Percentiles rank a stretch among this genome's conserved stretches.
phyloP scores from a whole-genome alignment of 1,140 invertebrate species.

The Stratiolaelaps scimitus region DNA sequence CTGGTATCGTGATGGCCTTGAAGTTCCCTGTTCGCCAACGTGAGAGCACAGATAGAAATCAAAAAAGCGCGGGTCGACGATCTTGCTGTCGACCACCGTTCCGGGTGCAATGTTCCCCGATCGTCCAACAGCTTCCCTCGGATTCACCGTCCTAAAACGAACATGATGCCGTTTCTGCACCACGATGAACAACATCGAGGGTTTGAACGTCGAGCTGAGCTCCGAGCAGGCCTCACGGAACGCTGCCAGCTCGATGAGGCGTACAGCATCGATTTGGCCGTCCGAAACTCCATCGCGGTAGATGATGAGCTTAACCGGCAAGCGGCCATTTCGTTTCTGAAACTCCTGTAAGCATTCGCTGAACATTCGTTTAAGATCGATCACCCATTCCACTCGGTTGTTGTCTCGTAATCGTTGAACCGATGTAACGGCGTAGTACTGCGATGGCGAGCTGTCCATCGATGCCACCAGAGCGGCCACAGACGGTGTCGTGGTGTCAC shows the following conservation, averaged over 20 bases:
- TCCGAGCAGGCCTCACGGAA: conserved; percentile 53
- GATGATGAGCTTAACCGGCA: conserved; percentile 54
- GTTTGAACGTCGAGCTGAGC: conserved; percentile 47
- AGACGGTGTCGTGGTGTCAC: conserved; percentile 5
- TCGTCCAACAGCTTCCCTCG: not conserved
- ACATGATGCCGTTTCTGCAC: conserved; percentile 85
- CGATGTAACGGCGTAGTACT: conserved; percentile 30
- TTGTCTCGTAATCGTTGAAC: conserved; percentile 30
- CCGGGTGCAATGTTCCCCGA: conserved; percentile 42
- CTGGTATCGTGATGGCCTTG: conserved; percentile 73
- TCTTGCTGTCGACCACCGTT: conserved; percentile 64
- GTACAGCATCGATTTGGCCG: conserved; percentile 59
- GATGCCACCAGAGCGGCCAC: conserved; percentile 31
- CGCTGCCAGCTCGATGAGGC: conserved; percentile 50
- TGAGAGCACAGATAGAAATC: conserved; percentile 73
- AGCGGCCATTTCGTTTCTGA: conserved; percentile 4
- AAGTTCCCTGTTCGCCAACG: conserved; percentile 61
- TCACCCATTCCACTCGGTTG: not conserved
- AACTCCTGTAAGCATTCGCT: not conserved
- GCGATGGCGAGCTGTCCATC: conserved; percentile 32
- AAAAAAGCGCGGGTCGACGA: conserved; percentile 63
- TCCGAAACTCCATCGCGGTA: conserved; percentile 79
- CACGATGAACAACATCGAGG: conserved; percentile 63
- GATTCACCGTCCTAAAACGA: not conserved
- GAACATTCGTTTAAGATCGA: conserved; percentile 12